Base-by-base conservation (phyloP, 2,113 vertebrate genomes). In the Falcunculus frontatus region DNA sequence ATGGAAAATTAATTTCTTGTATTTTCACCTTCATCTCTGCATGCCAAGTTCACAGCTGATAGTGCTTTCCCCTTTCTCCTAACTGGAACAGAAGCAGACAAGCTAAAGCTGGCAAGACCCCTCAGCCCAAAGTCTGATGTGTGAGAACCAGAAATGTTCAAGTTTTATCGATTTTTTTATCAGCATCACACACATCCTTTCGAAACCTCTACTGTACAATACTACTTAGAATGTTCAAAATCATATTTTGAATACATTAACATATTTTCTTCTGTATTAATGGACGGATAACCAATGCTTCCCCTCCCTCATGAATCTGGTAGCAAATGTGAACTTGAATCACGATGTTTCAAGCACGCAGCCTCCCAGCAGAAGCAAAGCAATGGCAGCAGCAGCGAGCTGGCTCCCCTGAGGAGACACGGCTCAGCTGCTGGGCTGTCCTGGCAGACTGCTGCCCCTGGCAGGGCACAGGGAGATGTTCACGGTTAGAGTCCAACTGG, bases 381-480 rank as follows among this genome's bases (percentile, higher is more conserved):
- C 16, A 12, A 41, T 0, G 7, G 23, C 77, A 29, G 78, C 83
- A 92, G 64, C 59, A 62, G 39, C 0, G 0, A 87, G 60, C 29
- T 46, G 80, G 33, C 44, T 90, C 56, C 26, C 60, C 20, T 2
- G 59, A 65, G 79, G 74, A 69, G 29, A 41, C 64, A 56, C 0
- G 0, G 80, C 44, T 76, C 94, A 79, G 85, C 93, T 90, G 87
- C 72, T 47, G 68, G 41, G 46, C 73, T 89, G 47, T 20, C 33
- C 84, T 50, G 63, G 57, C 93, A 94, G 63, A 65, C 18, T 60
- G 42, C 63, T 53, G 56, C 20, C 49, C 84, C 79, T 83, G 69
- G 32, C 80, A 63, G 49, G 53, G 57, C 37, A 63, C 0, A 0
- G n/a, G 3, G 46, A 68, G 23, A 59, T 5, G 0, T 2, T 5